Conservation (phyloP, 2,888 invertebrate species). For the Synanthedon vespiformis region DNA sequence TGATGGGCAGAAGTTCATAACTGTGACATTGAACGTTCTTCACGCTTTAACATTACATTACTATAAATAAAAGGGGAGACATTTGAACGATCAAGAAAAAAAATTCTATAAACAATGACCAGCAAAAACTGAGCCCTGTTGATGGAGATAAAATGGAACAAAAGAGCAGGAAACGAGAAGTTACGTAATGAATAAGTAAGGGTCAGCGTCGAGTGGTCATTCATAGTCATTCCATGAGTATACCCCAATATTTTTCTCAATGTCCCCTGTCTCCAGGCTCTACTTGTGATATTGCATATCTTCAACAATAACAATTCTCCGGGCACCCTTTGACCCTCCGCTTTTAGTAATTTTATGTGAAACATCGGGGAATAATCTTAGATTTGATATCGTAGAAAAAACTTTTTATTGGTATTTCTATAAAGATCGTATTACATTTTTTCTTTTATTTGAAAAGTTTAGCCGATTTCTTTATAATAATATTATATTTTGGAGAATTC, state of each 20-base stretch:
- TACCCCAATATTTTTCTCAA: conserved; percentile 21
- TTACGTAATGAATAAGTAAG: conserved; percentile 14
- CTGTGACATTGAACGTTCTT: conserved; percentile 14
- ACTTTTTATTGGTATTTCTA: background rate
- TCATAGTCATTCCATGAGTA: conserved; percentile 19
- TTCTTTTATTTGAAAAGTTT: background rate
- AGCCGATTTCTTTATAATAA: background rate
- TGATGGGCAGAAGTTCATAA: conserved; percentile 17
- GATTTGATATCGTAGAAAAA: conserved; percentile 13
- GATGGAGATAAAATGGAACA: conserved; percentile 4
- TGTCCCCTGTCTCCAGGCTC: conserved; percentile 20
- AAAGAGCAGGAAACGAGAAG: conserved; percentile 1
- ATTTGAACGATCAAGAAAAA: conserved; percentile 6
- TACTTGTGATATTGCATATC: conserved; percentile 41
- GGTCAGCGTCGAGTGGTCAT: conserved; percentile 22
- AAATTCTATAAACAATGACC: conserved; percentile 6
- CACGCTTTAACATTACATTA: conserved; percentile 14
- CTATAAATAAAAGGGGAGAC: conserved; percentile 17
- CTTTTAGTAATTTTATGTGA: conserved; percentile 34
- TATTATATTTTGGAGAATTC: too few relatives aligned
- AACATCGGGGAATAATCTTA: conserved; percentile 18
- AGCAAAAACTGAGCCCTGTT: conserved; percentile 6
- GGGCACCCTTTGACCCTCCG: conserved; percentile 31
- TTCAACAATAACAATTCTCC: conserved; percentile 32
- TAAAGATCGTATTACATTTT: background rate